A percentile compares a stretch with the other conserved stretches of the same genome.
phyloP scores from a whole-genome alignment of 2,113 vertebrate genomes.

The Eupsittula cactorum region DNA sequence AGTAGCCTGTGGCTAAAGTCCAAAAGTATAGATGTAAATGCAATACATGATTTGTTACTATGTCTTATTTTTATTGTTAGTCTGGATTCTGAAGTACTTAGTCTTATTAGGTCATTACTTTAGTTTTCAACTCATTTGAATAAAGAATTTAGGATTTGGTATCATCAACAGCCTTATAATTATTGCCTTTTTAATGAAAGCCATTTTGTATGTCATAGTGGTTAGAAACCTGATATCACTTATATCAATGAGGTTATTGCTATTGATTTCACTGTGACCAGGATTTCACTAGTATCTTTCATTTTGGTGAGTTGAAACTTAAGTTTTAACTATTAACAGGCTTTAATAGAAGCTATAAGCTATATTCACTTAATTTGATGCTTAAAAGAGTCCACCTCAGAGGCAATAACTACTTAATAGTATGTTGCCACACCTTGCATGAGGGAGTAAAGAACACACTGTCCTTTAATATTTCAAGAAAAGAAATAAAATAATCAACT shows the following conservation, averaged over 20 bases:
- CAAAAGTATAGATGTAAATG: not conserved
- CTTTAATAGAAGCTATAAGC: not conserved
- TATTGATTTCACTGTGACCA: slow-evolving; percentile 12
- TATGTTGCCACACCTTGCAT: not conserved
- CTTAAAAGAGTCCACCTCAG: not conserved
- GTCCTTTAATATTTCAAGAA: not conserved
- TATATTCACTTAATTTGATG: not conserved
- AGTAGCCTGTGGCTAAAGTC: not conserved
- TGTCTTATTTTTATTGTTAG: slow-evolving; percentile 4
- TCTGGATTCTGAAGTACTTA: not conserved
- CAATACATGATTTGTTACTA: not conserved
- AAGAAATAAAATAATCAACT: not conserved
- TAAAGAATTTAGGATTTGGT: slow-evolving; percentile 5
- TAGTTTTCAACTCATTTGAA: not conserved
- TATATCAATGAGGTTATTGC: not conserved
- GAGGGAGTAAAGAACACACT: not conserved
- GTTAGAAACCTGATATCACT: not conserved
- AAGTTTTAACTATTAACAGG: not conserved
- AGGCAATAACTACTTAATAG: not conserved
- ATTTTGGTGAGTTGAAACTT: not conserved
- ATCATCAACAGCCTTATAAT: slow-evolving; percentile 3
- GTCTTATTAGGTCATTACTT: slow-evolving; percentile 9
- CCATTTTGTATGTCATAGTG: not conserved
- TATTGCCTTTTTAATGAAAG: slow-evolving; percentile 30
- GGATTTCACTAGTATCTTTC: not conserved